These are phyloP conservation scores for Drosophila subobscura DNA, from an alignment of 1,140 invertebrate species.

Conservation along the genomic window DNA sequence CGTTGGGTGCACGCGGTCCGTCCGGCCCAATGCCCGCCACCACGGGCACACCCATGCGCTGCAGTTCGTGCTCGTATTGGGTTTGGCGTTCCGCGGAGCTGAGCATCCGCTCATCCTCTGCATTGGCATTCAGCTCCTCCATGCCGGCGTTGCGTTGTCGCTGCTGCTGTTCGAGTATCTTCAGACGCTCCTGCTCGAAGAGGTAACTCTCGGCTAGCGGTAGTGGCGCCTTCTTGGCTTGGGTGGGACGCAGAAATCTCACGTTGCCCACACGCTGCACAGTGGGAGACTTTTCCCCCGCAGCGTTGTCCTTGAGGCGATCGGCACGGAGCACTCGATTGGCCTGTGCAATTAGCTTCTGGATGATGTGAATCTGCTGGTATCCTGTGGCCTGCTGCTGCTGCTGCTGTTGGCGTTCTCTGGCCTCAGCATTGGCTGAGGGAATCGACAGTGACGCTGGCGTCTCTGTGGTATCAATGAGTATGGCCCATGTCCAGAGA, in stretches of 20 bases:
- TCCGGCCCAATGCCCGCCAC: conserved; percentile 77
- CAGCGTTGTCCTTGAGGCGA: conserved; percentile 58
- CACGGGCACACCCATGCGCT: conserved; percentile 78
- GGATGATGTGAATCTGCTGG: conserved; percentile 74
- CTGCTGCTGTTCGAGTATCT: conserved; percentile 79
- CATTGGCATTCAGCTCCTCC: conserved; percentile 70
- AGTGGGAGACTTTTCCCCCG: conserved; percentile 1
- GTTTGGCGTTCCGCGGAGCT: conserved; percentile 75
- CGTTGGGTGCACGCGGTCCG: conserved; percentile 77
- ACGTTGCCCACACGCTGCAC: conserved; percentile 60
- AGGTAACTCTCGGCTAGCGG: conserved; percentile 67
- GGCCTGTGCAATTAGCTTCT: conserved; percentile 79
- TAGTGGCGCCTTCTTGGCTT: conserved; percentile 66
- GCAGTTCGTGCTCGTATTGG: conserved; percentile 79
- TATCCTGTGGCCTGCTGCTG: conserved; percentile 34
- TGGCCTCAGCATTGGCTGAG: conserved; percentile 17
- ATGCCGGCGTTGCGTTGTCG: conserved; percentile 65
- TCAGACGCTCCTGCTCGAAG: conserved; percentile 77
- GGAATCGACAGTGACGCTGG: conserved; percentile 11
- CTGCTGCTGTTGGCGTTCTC: conserved; percentile 7
- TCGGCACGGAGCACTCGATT: conserved; percentile 75
- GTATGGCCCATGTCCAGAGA: conserved; percentile 80
- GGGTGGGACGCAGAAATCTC: conserved; percentile 72
- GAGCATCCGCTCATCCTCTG: conserved; percentile 73
- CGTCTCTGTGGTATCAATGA: conserved; percentile 61